A percentile compares a stretch with the other conserved stretches of the same genome.
Evolutionary conservation across 2,797 vertebrate genomes (phyloP).

Genomic region (Sebastes miniatus): DNA sequence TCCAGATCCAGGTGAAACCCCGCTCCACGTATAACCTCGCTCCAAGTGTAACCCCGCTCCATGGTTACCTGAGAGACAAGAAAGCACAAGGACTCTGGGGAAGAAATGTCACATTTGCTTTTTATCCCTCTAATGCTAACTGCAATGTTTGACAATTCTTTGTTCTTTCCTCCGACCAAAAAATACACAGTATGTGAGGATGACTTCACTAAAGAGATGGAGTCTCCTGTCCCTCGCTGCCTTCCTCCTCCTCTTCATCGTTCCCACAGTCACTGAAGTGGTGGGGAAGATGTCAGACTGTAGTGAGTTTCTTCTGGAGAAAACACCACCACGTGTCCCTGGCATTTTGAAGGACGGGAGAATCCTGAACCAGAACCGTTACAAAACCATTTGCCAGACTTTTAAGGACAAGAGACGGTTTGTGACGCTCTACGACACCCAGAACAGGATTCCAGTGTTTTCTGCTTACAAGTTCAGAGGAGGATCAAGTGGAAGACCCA

Average conservation of each 20-base stretch:
- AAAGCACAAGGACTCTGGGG: too few species aligned
- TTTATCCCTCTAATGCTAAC: background rate
- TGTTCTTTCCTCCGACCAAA: background rate
- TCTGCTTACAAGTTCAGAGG: slow-evolving; percentile 49
- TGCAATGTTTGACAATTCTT: background rate
- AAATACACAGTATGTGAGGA: background rate
- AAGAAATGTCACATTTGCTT: too few species aligned
- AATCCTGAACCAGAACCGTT: slow-evolving; percentile 21
- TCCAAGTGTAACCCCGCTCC: too few species aligned
- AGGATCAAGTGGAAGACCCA: background rate
- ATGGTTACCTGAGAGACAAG: too few species aligned
- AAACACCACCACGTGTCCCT: background rate
- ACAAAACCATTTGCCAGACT: slow-evolving; percentile 58
- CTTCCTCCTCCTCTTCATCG: slow-evolving; percentile 1
- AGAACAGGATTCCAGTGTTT: slow-evolving; percentile 64
- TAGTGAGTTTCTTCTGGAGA: background rate
- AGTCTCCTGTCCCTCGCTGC: background rate
- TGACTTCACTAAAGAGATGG: background rate
- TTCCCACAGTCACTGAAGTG: background rate
- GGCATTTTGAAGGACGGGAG: background rate
- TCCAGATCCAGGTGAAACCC: too few species aligned
- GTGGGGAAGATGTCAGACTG: background rate
- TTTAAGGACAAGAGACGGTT: background rate
- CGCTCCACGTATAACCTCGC: too few species aligned
- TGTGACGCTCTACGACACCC: slow-evolving; percentile 61